Evolutionary conservation across 2,797 vertebrate genomes (phyloP), one percentile per base, ranked within the genome.

Genomic region (Sebastes trivittatus): DNA sequence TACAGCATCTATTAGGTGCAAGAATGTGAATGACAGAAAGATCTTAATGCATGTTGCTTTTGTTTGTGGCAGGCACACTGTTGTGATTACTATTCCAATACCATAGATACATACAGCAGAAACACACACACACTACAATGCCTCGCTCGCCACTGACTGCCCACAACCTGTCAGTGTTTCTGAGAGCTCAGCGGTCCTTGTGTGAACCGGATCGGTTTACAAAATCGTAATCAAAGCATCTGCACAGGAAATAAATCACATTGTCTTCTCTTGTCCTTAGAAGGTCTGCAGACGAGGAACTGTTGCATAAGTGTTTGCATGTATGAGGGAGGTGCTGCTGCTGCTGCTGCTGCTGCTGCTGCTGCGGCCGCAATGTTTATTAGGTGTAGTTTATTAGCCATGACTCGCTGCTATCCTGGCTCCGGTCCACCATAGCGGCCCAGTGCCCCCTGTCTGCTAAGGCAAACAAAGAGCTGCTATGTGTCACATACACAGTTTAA

Each of bases 391-490:
- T 89, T 78, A 78, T 85, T 70, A 69, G 64, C 67, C 61, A 5
- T 65, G 77, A 82, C 64, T 76, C 8, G 52, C 73, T 23, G 62
- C 61, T 55, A 5, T 72, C 60, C 27, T 78, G 73, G 67, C 72
- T 79, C 65, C 73, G 22, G 63, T 76, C 72, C 81, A 42, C 78
- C 58, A 20, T 18, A 30, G 83, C 83, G 34, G 83, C 69, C 72
- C 85, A 66, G 67, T 83, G 85, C 77, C 86, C 84, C 75, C 86
- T 86, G 81, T 72, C 91, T 92, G 91, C 78, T 34, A 9, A 25
- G 20, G 29, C 76, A 85, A 82, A 93, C 92, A 94, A 95, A 88
- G 90, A 84, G 42, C 81, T 63, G 85, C 91, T 96, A 85, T 96
- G 84, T 96, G 93, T 81, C 75, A 58, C 81, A 82, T 36, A 54